Percentiles rank a stretch among this genome's conserved stretches.
Conservation (phyloP, 2,888 invertebrate genomes). For the Nowickia ferox region DNA sequence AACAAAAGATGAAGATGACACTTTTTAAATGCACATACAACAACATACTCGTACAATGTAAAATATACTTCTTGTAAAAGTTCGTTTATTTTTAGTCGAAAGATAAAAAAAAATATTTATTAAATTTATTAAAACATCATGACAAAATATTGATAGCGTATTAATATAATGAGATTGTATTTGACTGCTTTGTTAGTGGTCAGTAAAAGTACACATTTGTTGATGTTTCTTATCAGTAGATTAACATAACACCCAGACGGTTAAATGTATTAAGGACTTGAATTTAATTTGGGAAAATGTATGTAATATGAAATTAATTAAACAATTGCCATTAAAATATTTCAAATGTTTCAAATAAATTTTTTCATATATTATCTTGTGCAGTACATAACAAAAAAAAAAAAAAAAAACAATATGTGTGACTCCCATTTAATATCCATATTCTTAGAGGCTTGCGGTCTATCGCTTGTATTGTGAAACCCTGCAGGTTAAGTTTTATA, state of each 20-base stretch:
- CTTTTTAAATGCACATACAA: constrained; percentile 15
- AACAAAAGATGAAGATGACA: constrained; percentile 52
- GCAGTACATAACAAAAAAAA: too few species aligned
- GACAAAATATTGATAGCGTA: not conserved
- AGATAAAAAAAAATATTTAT: not conserved
- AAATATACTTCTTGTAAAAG: not conserved
- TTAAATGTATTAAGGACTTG: too few species aligned
- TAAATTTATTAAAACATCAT: not conserved
- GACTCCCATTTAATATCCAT: not conserved
- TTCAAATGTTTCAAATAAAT: too few species aligned
- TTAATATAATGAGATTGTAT: too few species aligned
- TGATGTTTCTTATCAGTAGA: too few species aligned
- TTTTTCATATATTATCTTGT: too few species aligned
- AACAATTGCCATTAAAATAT: too few species aligned
- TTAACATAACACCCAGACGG: too few species aligned
- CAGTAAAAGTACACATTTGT: not conserved
- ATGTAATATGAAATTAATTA: too few species aligned
- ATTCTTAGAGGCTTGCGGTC: not conserved
- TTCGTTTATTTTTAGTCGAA: not conserved
- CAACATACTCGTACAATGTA: not conserved
- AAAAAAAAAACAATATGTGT: not conserved
- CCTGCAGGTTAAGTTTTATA: constrained; percentile 8
- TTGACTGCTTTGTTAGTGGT: too few species aligned
- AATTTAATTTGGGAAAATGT: too few species aligned
- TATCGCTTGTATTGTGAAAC: constrained; percentile 5